Percentiles rank a stretch among this genome's conserved stretches.
Conservation (phyloP, 2,113 vertebrate species). For the Theristicus caerulescens region DNA sequence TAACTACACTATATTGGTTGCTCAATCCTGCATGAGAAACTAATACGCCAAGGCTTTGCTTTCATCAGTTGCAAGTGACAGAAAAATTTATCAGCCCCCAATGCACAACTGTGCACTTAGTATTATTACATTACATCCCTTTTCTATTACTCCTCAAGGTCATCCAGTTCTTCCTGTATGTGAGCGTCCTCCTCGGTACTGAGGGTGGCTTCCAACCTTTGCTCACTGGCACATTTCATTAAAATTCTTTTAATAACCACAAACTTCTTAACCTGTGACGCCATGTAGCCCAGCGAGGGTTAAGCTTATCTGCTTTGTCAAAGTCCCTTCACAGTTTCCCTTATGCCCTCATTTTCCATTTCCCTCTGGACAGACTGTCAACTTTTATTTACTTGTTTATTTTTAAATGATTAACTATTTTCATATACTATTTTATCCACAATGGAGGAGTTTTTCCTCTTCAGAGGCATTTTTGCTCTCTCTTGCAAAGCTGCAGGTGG, state of each 20-base stretch:
- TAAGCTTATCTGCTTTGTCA: background rate
- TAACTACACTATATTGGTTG: background rate
- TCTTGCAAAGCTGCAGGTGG: background rate
- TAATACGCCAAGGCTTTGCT: background rate
- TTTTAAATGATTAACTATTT: background rate
- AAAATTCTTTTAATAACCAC: slow-evolving; percentile 41
- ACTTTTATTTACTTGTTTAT: background rate
- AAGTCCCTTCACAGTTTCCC: background rate
- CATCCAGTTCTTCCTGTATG: slow-evolving; percentile 10
- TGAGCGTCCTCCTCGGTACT: background rate
- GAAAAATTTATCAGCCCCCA: slow-evolving; percentile 33
- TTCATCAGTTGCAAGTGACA: slow-evolving; percentile 22
- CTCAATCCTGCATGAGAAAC: background rate
- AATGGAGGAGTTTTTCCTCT: background rate
- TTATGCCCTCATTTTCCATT: background rate
- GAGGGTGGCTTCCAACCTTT: slow-evolving; percentile 6
- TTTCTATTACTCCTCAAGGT: slow-evolving; percentile 54
- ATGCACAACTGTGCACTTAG: slow-evolving; percentile 30
- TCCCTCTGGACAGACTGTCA: background rate
- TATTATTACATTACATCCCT: slow-evolving; percentile 50
- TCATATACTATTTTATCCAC: background rate
- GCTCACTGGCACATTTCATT: slow-evolving; percentile 19
- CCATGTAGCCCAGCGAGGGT: no score
- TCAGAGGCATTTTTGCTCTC: background rate
- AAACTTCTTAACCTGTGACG: background rate